Evolutionary conservation across 2,113 vertebrate genomes (phyloP), one percentile per base, ranked within the genome.

Genomic region (Syrrhaptes paradoxus): DNA sequence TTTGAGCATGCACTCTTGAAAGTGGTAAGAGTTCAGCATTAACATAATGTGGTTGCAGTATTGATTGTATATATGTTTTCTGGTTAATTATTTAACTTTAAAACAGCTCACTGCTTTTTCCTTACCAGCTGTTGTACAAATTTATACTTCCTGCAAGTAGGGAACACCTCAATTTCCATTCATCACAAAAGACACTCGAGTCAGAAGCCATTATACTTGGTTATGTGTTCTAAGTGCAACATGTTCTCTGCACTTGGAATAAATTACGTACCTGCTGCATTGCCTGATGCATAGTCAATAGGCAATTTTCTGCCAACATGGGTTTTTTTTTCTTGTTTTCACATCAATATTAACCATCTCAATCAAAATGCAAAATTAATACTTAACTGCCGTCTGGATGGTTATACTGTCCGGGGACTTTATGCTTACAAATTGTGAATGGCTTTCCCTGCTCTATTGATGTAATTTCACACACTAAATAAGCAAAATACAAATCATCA

Each of bases 311-410:
- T 74, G 46, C 67, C 72, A 88, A n/a, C 41, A 11, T 19, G 16
- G 12, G 14, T 61, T 55, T 55, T 24, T 80, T 58, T 34, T 11
- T 71, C 11, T 71, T 87, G 51, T 81, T 85, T 90, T 91, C 58
- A 76, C 41, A 87, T 78, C 66, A 74, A 32, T 78, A 77, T 76
- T 48, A 93, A 91, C 70, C 48, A 85, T 29, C 62, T 91, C 74
- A 81, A 78, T 85, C 83, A 89, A 90, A 90, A 94, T 86, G 74
- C 70, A 94, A 73, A 89, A 91, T 87, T 94, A 89, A 72, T 34
- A 34, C 67, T 94, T 49, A 28, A 28, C n/a, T 85, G 89, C 84
- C 86, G 93, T 87, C 95, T 96, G 93, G 86, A 95, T 89, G 59
- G 17, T 17, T 80, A 38, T 78, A 71, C 18, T 88, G 62, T 84